Conservation (phyloP, 1,140 invertebrate species). For the Limonius californicus region DNA sequence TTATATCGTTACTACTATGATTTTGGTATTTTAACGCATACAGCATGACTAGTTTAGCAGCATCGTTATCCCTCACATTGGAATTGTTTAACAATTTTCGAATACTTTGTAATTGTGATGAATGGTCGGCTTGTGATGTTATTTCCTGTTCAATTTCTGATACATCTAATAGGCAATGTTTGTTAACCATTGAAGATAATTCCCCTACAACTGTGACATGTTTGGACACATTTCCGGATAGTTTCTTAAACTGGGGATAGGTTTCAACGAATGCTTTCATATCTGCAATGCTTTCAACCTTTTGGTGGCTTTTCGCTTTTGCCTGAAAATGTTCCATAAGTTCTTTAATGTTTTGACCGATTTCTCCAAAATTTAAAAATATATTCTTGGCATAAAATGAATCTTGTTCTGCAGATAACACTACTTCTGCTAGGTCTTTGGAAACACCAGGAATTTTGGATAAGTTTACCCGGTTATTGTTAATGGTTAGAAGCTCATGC, state of each 20-base stretch:
- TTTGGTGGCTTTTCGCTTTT: slow-evolving; percentile 93
- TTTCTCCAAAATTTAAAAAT: slow-evolving; percentile 97
- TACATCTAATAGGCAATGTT: slow-evolving; percentile 79
- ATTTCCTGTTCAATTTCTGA: slow-evolving; percentile 97
- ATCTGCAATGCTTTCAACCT: slow-evolving; percentile 96
- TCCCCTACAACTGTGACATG: slow-evolving; percentile 96
- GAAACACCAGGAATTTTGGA: slow-evolving; percentile 73
- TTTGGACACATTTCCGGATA: slow-evolving; percentile 96
- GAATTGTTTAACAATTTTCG: slow-evolving; percentile 40
- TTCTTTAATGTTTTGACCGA: slow-evolving; percentile 94
- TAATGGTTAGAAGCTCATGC: slow-evolving; percentile 92
- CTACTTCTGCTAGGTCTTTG: slow-evolving; percentile 91
- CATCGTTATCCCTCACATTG: slow-evolving; percentile 71
- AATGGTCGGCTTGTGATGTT: slow-evolving; percentile 89
- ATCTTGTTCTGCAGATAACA: slow-evolving; percentile 93
- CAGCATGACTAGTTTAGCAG: slow-evolving; percentile 82
- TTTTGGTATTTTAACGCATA: slow-evolving; percentile 92
- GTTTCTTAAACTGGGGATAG: slow-evolving; percentile 99
- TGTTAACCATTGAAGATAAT: slow-evolving; percentile 79
- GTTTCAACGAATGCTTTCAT: slow-evolving; percentile 99
- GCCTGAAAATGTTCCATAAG: slow-evolving; percentile 97
- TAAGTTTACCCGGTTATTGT: slow-evolving; percentile 92
- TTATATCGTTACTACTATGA: slow-evolving; percentile 81
- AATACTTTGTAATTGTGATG: slow-evolving; percentile 57
- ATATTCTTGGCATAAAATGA: slow-evolving; percentile 97